Conservation (phyloP, 1,140 invertebrate species). For the Meloidogyne chitwoodi region DNA sequence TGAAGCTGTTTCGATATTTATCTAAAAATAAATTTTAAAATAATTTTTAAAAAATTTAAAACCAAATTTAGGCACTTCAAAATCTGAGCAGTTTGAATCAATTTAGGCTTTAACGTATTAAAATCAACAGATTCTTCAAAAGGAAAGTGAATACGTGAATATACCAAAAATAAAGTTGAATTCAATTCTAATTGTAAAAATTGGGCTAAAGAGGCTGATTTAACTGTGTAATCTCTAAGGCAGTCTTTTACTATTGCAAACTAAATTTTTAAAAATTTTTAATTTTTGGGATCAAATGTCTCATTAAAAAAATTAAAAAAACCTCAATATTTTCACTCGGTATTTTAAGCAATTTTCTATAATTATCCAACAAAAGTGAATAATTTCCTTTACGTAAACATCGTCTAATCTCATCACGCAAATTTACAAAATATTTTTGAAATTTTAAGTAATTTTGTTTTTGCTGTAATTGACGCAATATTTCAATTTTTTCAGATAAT, state of each 20-base stretch:
- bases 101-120: slow-evolving; percentile 12
- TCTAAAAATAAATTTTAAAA: slow-evolving; percentile 2
- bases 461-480: slow-evolving; percentile 4
- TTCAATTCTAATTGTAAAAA: slow-evolving; percentile 22
- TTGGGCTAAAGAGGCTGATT: slow-evolving; percentile 4
- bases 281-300: background rate
- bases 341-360: slow-evolving; percentile 20
- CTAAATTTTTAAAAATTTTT: background rate
- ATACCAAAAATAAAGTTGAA: slow-evolving; percentile 1
- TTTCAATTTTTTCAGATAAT: slow-evolving; percentile 19
- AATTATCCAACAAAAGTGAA: slow-evolving; percentile 12
- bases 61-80: slow-evolving; percentile 23
- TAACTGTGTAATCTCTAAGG: slow-evolving; percentile 6
- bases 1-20: background rate
- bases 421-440: slow-evolving; percentile 22
- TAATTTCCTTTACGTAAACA: slow-evolving; percentile 24
- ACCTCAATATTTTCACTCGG: slow-evolving; percentile 18
- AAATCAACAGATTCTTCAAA: slow-evolving; percentile 29
- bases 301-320: background rate
- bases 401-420: slow-evolving; percentile 18
- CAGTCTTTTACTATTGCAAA: slow-evolving; percentile 4
- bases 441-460: slow-evolving; percentile 24
- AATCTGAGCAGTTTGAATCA: slow-evolving; percentile 24
- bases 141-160: slow-evolving; percentile 28
- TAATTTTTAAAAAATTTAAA: background rate